phyloP scores from a whole-genome alignment of 2,888 invertebrate genomes.

The Dynastes hyllus region DNA sequence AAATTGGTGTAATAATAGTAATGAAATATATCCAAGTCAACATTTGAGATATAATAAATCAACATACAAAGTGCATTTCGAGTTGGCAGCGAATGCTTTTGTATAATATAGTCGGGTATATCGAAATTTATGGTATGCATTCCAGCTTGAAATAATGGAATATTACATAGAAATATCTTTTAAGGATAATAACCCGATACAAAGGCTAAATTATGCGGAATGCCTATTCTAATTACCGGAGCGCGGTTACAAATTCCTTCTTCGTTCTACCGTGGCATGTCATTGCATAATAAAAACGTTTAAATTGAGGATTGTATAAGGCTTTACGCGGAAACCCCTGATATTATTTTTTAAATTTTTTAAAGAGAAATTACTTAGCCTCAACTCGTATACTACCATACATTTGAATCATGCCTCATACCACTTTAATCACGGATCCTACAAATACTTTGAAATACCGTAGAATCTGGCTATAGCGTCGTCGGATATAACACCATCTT shows the following conservation, averaged over 20 bases:
- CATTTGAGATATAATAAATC: constrained; percentile 16
- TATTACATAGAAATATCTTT: constrained; percentile 15
- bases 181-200: constrained; percentile 13
- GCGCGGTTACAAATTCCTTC: constrained; percentile 21
- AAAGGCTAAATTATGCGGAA: constrained; percentile 11
- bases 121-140: constrained; percentile 4
- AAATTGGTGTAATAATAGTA: constrained; percentile 31
- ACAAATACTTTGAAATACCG: too few relatives aligned
- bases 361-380: background rate
- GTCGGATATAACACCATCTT: too few relatives aligned
- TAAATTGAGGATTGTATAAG: constrained; percentile 8
- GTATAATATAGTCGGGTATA: constrained; percentile 15
- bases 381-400: background rate
- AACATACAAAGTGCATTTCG: constrained; percentile 19
- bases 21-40: constrained; percentile 21
- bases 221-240: constrained; percentile 9
- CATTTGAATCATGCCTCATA: too few relatives aligned
- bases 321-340: background rate
- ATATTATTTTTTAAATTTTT: too few relatives aligned
- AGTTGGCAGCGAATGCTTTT: constrained; percentile 19
- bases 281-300: constrained; percentile 26
- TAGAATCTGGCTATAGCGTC: too few relatives aligned
- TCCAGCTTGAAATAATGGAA: constrained; percentile 15
- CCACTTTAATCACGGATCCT: too few relatives aligned
- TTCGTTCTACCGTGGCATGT: constrained; percentile 19